Conservation (phyloP, 2,888 invertebrate genomes). For the Euzophera pinguis region DNA sequence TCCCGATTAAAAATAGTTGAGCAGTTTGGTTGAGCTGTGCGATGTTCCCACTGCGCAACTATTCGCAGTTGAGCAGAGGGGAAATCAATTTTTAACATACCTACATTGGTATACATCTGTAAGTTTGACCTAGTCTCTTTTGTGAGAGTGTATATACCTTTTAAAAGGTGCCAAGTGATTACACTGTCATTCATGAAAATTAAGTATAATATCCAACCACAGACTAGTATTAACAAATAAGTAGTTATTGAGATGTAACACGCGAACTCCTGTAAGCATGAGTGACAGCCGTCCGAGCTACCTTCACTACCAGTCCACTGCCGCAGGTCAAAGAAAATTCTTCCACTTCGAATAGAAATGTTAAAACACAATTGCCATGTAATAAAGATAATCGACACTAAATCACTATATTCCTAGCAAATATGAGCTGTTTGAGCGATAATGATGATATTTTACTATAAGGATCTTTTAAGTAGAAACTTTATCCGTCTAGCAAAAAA, state of each 20-base stretch:
- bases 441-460: neutral
- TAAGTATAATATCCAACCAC: constrained; percentile 22
- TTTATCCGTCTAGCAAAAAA: neutral
- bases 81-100: too few relatives aligned
- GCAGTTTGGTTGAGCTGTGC: too few relatives aligned
- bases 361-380: constrained; percentile 46
- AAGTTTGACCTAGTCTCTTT: neutral
- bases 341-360: constrained; percentile 40
- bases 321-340: constrained; percentile 44
- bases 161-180: neutral
- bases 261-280: constrained; percentile 47
- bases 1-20: too few relatives aligned
- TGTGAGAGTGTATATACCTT: neutral
- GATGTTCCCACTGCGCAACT: too few relatives aligned
- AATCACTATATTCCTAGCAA: neutral
- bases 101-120: too few relatives aligned
- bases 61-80: too few relatives aligned
- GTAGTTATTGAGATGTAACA: constrained; percentile 41
- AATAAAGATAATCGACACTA: constrained; percentile 44
- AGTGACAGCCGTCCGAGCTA: constrained; percentile 41
- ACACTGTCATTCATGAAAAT: neutral
- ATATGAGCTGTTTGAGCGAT: neutral
- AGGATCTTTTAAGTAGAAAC: neutral
- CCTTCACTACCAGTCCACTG: constrained; percentile 27
- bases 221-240: constrained; percentile 35